These are phyloP conservation scores for Ephestia elutella DNA, from an alignment of 1,140 invertebrate species.

Conservation along the genomic window DNA sequence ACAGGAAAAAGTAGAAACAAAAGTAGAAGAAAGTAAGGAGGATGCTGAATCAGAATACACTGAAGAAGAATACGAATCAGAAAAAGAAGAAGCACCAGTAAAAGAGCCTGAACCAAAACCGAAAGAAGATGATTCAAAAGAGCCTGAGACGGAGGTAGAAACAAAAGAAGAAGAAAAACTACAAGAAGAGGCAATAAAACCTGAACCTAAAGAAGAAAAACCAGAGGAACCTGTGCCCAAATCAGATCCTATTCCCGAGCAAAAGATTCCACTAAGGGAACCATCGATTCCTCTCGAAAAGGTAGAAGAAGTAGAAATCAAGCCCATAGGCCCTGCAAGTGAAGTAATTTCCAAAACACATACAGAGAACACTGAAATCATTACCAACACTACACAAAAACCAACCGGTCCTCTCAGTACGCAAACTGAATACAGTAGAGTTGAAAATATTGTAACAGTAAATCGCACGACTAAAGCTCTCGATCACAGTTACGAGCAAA, in stretches of 20 bases:
- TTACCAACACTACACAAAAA: conserved; percentile 43
- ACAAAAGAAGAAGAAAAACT: conserved; percentile 21
- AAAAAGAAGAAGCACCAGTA: conserved; percentile 19
- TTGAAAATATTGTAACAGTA: conserved; percentile 62
- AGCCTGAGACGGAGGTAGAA: conserved; percentile 14
- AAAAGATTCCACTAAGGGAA: conserved; percentile 45
- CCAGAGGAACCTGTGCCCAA: conserved; percentile 21
- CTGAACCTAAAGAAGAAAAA: conserved; percentile 25
- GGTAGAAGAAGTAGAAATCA: conserved; percentile 66
- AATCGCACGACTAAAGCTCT: conserved; percentile 63
- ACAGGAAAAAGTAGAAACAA: conserved; percentile 15
- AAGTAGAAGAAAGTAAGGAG: conserved; percentile 13
- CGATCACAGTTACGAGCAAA: conserved; percentile 55
- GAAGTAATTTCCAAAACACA: conserved; percentile 55
- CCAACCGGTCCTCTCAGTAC: conserved; percentile 43
- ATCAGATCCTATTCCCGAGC: conserved; percentile 19
- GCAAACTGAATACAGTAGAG: conserved; percentile 61
- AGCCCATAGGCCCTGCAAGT: conserved; percentile 47
- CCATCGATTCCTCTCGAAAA: conserved; percentile 60
- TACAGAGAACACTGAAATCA: conserved; percentile 62
- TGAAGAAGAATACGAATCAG: conserved; percentile 28
- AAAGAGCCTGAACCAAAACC: conserved; percentile 17
- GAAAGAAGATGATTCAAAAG: conserved; percentile 20
- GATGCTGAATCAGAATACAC: conserved; percentile 28
- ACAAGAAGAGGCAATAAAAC: too few species aligned